A percentile compares a stretch with the other conserved stretches of the same genome.
Conservation (phyloP, 2,113 vertebrate species). For the Onychostruthus taczanowskii region DNA sequence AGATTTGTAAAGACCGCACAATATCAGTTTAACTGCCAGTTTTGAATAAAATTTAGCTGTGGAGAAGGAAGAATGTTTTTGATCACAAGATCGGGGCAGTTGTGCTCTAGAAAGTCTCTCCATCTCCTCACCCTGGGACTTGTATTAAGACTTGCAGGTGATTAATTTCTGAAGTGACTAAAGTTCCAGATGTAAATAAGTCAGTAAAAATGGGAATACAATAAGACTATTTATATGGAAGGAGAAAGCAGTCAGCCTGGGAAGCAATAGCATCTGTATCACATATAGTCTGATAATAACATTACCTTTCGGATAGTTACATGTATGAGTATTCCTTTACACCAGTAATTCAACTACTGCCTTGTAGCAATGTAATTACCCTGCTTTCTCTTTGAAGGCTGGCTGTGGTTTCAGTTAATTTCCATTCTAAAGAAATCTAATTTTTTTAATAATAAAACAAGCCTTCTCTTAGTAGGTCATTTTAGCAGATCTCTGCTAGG, state of each 20-base stretch:
- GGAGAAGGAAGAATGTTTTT: not conserved
- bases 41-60: not conserved
- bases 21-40: not conserved
- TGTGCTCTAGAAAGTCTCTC: not conserved
- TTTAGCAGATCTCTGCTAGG: not conserved
- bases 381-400: conserved; percentile 44
- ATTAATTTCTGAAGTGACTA: not conserved
- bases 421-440: conserved; percentile 45
- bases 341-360: conserved; percentile 36
- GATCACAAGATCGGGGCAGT: not conserved
- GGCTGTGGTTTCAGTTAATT: conserved; percentile 41
- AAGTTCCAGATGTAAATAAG: not conserved
- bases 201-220: not conserved
- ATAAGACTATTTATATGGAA: not conserved
- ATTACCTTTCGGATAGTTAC: conserved; percentile 3
- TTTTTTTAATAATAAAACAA: not conserved
- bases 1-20: not conserved
- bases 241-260: not conserved
- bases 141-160: not conserved
- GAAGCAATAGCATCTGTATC: not conserved
- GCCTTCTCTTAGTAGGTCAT: not conserved
- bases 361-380: conserved; percentile 44
- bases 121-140: not conserved
- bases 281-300: not conserved
- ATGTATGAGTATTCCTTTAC: not conserved